Evolutionary conservation across 64 coral and sea anemone genomes (phyloP), one percentile per base, ranked within the genome.

Genomic region (Montipora capricornis): DNA sequence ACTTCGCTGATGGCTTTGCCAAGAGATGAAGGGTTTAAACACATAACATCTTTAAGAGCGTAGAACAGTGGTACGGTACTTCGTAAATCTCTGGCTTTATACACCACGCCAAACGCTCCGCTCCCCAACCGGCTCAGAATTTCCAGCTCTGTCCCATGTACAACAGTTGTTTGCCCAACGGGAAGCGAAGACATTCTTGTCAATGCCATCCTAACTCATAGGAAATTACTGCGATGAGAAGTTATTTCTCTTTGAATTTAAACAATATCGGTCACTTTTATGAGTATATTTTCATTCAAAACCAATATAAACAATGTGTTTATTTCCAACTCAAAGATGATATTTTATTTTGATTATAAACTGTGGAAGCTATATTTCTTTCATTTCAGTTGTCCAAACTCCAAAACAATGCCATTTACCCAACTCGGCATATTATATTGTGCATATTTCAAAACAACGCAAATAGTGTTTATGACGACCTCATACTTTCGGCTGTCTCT

Each of bases 21-120:
- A 22, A 94, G 89, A 15, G 69, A 77, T 1, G 68, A 81, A 5
- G 53, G 24, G 14, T 95, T 77, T 45, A 8, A 78, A 67, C 93
- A 86, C 13, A 78, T 69, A 10, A 95, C 82, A 19, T 90, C 93
- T 78, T 95, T 95, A 22, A 95, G 22, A 29, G 93, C 93, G 53
- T 90, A 95, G 45, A 70, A 86, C 10, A 86, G 37, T n/a, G 64
- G 16, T 6, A 49, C 17, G 16, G 8, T 86, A 20, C 62, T 47
- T 16, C 70, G 66, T 13, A 83, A 5, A 22, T 92, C 79, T 48
- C 90, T 75, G 48, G 79, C 90, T 29, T 92, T 92, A 52, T 57
- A 91, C 6, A 91, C 90, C 48, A 83, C 50, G 5, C 90, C 90
- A 75, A 91, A 91, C 17, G 90, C 68, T 19, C 90, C 90, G n/a